Evolutionary conservation across 1,140 invertebrate species (phyloP), one percentile per base, ranked within the genome.

Genomic region (Xylocopa sonorina): DNA sequence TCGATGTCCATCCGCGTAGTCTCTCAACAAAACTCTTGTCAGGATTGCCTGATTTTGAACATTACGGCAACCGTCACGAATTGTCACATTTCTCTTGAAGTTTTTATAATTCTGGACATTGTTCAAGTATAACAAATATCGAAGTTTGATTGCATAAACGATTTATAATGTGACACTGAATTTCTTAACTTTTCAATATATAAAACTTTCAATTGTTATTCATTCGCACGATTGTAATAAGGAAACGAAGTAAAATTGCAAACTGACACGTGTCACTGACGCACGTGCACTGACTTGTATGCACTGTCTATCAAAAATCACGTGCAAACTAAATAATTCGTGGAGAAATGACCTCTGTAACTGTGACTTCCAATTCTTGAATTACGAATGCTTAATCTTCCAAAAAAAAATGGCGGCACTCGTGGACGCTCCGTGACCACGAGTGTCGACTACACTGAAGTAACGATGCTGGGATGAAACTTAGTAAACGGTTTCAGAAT

Each of bases 391-490:
- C 21, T 51, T 64, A 41, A 63, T 53, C 62, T 75, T 75, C 62
- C n/a, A n/a, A n/a, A 34, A 12, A 27, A 34, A 76, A 67, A 80
- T 77, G 78, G 73, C 64, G 55, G 62, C 38, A 68, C 72, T 73
- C 64, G 63, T 76, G 64, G 64, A 60, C 78, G 43, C n/a, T 62
- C 27, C 32, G 78, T 53, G 55, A 18, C 51, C 78, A 80, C 72
- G 73, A 80, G 73, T 80, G 63, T 62, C 57, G 53, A 29, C 55
- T 72, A 75, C 16, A 67, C 78, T 67, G 53, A 27, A 55, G 68
- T 41, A n/a, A 75, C 58, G 62, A 48, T 75, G 34, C 62, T 50
- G 55, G 67, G 41, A 80, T 66, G 62, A 80, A n/a, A 58, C 57
- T 41, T 10, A 64, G 69, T 72, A 58, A 57, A 80, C 62, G 38